phyloP scores from a whole-genome alignment of 2,797 vertebrate species.

The Macrochelys suwanniensis region DNA sequence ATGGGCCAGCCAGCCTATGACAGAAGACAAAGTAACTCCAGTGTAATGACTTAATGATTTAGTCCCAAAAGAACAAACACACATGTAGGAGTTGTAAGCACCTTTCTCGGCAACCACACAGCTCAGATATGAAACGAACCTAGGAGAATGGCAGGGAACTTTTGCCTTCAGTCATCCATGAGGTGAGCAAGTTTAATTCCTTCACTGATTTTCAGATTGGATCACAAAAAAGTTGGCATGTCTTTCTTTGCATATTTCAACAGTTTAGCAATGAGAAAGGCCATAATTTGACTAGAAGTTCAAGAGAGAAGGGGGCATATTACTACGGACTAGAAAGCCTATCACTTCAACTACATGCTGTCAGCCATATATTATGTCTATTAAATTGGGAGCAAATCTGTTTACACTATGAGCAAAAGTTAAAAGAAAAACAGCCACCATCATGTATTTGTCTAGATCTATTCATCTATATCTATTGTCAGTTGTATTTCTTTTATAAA shows the following conservation, averaged over 20 bases:
- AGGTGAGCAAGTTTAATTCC: slow-evolving; percentile 46
- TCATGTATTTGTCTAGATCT: not conserved
- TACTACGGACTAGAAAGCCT: slow-evolving; percentile 9
- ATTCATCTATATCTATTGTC: not conserved
- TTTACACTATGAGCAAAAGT: not conserved
- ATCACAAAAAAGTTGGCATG: slow-evolving; percentile 21
- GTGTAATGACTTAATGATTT: not conserved
- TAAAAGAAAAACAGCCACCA: not conserved
- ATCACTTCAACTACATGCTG: not conserved
- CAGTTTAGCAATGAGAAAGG: slow-evolving; percentile 5
- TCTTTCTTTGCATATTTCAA: slow-evolving; percentile 12
- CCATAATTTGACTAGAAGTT: slow-evolving; percentile 23
- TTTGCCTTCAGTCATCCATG: slow-evolving; percentile 24
- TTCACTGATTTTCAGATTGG: slow-evolving; percentile 59
- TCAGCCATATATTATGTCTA: slow-evolving; percentile 36
- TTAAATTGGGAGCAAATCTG: not conserved
- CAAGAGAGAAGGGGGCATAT: slow-evolving; percentile 30
- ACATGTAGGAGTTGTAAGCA: slow-evolving; percentile 27
- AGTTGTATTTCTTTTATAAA: not conserved
- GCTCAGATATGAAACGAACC: slow-evolving; percentile 43
- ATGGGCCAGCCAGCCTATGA: too few relatives aligned
- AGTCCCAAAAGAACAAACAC: slow-evolving; percentile 11
- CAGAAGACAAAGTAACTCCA: not conserved
- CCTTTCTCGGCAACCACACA: slow-evolving; percentile 44
- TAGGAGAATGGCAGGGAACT: not conserved